Base-by-base conservation (phyloP, 1,140 invertebrate species). In the Drosophila parabipectinata region DNA sequence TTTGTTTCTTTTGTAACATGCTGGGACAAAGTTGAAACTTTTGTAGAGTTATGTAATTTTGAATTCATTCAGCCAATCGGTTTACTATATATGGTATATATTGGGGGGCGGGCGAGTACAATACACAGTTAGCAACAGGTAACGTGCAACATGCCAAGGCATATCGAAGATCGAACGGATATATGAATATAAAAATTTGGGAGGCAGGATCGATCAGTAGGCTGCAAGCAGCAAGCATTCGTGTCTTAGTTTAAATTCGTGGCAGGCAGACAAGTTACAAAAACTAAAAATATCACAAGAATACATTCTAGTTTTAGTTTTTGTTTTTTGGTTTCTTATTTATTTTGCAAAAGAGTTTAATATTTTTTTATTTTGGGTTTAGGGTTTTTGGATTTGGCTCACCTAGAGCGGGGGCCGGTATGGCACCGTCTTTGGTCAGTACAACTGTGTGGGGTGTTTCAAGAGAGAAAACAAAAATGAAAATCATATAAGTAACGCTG, bases 341-440 rank as follows among this genome's bases (percentile, higher is more conserved):
- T 44, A 44, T 44, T 14, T 41, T 15, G 8, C 14, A 41, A 34
- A 10, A 9, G 39, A 2, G 39, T 21, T 14, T 32, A 28, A 45
- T 62, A 28, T 61, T 26, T 51, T 37, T 39, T 32, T 21, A n/a
- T n/a, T 45, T 45, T 56, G n/a, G n/a, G 21, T 18, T 24, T 37
- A 37, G 34, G 32, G 14, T 34, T 54, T 54, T 54, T 32, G 50
- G 52, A 58, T 60, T 79, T 82, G 73, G 83, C 93, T 93, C 93
- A 93, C 93, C 94, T 94, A 95, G 94, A 95, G 94, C 94, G 93
- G 95, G 92, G 93, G 94, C 94, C 93, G 94, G 94, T 92, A 95
- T 93, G 93, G 94, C 94, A 94, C 94, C 94, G 92, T 94, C 94
- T 94, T 94, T 95, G 94, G 94, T 93, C 93, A 95, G 94, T 94